Percentiles rank a stretch among this genome's conserved stretches.
Conservation (phyloP, 2,888 invertebrate species). For the Mesodorylaimus sp. region DNA sequence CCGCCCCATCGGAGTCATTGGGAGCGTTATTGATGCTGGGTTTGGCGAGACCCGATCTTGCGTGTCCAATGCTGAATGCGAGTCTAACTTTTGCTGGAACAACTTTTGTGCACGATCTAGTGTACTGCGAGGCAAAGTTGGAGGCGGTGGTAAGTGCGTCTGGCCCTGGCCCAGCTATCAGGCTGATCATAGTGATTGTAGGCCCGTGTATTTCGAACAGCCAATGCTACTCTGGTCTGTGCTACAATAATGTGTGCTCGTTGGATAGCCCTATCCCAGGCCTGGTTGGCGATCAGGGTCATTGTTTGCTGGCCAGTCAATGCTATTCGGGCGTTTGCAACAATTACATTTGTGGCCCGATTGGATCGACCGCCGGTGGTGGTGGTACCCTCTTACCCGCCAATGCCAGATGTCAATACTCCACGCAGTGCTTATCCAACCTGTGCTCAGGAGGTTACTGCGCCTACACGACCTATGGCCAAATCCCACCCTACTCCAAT, state of each 20-base stretch:
- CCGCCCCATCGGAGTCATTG: too few relatives aligned
- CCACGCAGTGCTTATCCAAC: too few relatives aligned
- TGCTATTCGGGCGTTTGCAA: not conserved
- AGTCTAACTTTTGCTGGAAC: not conserved
- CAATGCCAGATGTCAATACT: too few relatives aligned
- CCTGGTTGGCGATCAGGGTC: not conserved
- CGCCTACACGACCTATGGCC: too few relatives aligned
- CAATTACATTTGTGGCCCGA: too few relatives aligned
- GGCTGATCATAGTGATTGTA: too few relatives aligned
- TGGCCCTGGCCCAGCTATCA: too few relatives aligned
- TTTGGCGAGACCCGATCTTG: not conserved
- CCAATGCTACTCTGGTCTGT: not conserved
- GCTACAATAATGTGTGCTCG: not conserved
- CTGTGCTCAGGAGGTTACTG: too few relatives aligned
- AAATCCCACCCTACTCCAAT: too few relatives aligned
- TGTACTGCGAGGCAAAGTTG: not conserved
- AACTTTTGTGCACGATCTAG: not conserved
- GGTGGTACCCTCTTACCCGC: too few relatives aligned
- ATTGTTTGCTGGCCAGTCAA: not conserved
- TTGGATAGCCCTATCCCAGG: not conserved
- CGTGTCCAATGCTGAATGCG: not conserved
- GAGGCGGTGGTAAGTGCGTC: not conserved
- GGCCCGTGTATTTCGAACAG: not conserved
- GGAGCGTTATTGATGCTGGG: not conserved
- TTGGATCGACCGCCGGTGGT: too few relatives aligned